phyloP scores from a whole-genome alignment of 35 echinoderm and acorn worm genomes.

The Amphiura filiformis region DNA sequence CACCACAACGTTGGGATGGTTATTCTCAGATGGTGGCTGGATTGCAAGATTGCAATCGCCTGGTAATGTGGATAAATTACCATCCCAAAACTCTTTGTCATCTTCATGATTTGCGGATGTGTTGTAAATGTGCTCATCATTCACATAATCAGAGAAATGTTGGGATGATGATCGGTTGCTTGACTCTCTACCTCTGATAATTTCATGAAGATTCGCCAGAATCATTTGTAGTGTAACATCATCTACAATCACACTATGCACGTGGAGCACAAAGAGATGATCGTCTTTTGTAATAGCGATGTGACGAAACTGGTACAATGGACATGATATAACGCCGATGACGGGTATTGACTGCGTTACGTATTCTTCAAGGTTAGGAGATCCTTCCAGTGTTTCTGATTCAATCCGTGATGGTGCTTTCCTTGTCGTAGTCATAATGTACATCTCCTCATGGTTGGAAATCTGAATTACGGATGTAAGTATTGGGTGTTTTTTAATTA shows the following conservation, averaged over 20 bases:
- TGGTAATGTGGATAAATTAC: neutral
- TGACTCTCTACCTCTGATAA: neutral
- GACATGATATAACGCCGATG: neutral
- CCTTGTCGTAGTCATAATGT: neutral
- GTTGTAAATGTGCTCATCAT: neutral
- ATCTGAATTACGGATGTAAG: neutral
- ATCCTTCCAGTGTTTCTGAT: neutral
- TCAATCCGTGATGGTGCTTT: neutral
- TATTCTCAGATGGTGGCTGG: neutral
- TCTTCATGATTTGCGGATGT: neutral
- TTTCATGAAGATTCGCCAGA: neutral
- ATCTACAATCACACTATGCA: conserved; percentile 5
- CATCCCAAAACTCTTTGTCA: neutral
- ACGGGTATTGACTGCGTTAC: neutral
- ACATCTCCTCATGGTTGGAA: neutral
- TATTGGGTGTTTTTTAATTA: neutral
- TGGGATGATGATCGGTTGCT: neutral
- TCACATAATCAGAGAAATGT: conserved; percentile 15
- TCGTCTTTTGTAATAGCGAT: neutral
- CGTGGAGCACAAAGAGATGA: neutral
- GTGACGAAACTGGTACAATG: conserved; percentile 17
- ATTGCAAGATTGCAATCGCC: neutral
- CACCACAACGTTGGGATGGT: neutral
- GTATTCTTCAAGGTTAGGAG: neutral
- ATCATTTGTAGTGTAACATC: neutral